Base-by-base conservation (phyloP, 1,140 invertebrate species). In the Sycophila sp. region DNA sequence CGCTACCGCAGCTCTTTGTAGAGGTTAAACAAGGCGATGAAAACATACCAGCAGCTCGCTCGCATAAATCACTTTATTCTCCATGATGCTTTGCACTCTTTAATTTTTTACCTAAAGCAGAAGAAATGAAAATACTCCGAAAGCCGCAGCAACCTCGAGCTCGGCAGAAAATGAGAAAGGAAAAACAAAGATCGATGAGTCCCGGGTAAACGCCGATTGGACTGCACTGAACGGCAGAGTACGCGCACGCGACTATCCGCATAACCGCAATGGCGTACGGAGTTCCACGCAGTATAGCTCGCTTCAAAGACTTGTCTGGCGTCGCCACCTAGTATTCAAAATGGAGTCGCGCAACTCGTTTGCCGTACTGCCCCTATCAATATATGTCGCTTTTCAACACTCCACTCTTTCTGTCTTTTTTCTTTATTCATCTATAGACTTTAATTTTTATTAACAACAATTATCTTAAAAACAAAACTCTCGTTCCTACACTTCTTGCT, bases 211-310 rank as follows among this genome's bases (percentile, higher is more conserved):
- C 1, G 17, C 6, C 24, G 4, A 30, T 47, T 47, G n/a, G 30
- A 62, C 1, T 19, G 4, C 32, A 62, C 26, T 62, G 24, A 64
- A 64, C 13, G 49, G 24, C 36, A 5, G 42, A 64, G n/a, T 34
- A 66, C 64, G 51, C n/a, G n/a, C 30, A 69, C 66, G 66, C 66
- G 66, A 69, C 56, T 7, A 60, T 60, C 28, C 28, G 42, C 15
- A 28, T 26, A 30, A 7, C 24, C 28, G 59, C 59, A 69, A 69
- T 69, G 68, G 68, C 68, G 68, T 55, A 40, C 55, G 5, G 17
- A 28, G 2, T 69, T 69, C 47, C 47, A 28, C 6, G 2, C 24
- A 34, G 17, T 10, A 22, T 13, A 8, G 17, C 34, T 8, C 34
- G 19, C 1, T 10, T 10, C 28, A 45, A 22, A 28, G 15, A 22